Evolutionary conservation across 2,113 vertebrate genomes (phyloP).

Genomic region (Chamaetylas fuelleborni): DNA sequence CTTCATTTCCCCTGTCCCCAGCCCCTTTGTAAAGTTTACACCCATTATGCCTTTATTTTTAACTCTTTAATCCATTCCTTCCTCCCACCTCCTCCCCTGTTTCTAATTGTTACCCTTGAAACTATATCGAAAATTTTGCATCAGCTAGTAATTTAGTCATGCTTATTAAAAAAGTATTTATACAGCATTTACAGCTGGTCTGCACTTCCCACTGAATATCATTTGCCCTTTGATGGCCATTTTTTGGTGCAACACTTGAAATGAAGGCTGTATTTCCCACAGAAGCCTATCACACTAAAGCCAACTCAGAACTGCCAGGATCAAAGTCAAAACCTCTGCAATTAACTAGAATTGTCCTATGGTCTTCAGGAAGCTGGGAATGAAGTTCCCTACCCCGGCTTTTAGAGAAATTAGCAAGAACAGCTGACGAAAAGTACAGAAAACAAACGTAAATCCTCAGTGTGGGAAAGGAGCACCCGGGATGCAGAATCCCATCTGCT

Average conservation of each 20-base stretch:
- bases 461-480: accelerated
- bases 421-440: background rate
- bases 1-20: background rate
- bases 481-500: accelerated
- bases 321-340: background rate
- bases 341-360: accelerated
- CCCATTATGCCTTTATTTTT: background rate
- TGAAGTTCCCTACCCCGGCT: background rate
- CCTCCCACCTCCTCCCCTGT: background rate
- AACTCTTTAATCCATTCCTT: background rate
- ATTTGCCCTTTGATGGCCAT: background rate
- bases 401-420: background rate
- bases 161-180: background rate
- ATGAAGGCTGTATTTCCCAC: background rate
- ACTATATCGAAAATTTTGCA: background rate
- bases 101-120: background rate
- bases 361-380: background rate
- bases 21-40: background rate
- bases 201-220: background rate
- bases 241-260: background rate
- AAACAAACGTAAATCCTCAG: accelerated
- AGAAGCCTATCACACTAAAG: background rate
- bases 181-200: background rate
- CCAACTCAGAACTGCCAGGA: background rate
- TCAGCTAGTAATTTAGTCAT: background rate